Evolutionary conservation across 2,888 invertebrate genomes (phyloP), one percentile per base, ranked within the genome.

Genomic region (Melolontha melolontha): DNA sequence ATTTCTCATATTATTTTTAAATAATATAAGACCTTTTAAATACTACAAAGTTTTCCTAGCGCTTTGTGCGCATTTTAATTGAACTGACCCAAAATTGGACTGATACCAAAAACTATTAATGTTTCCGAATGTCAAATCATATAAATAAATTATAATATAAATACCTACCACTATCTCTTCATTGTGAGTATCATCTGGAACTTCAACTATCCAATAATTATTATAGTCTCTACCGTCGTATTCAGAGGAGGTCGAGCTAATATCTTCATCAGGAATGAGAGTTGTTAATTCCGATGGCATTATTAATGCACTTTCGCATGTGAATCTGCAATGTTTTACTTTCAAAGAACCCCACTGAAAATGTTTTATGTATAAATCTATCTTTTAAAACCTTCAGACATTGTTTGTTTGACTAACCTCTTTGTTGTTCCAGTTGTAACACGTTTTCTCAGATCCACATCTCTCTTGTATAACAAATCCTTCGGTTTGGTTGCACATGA

Each of bases 381-480:
- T 34, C 5, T 27, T n/a, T 27, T 50, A 17, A 17, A 52, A 12
- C 7, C 16, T 42, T 14, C 50, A 64, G 17, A 39, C 40, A 22
- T 22, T 22, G n/a, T 50, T 42, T 62, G 8, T 17, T 29, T 29
- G 73, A 67, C 76, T 65, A 72, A 86, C 86, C 84, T 87, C 86
- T 74, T 86, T 85, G 65, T 86, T 84, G 7, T 86, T 84, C 91
- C 91, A 92, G 57, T 87, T 86, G 77, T 90, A 88, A 78, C 93
- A 93, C 2, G 86, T 87, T 79, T 86, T 86, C 68, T 89, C 88
- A 73, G 87, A 87, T 17, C 87, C 87, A 80, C 92, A 92, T 52
- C 90, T 87, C 79, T 92, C 90, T 81, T 93, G 92, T 79, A 90
- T 87, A 52, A 94, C 87, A 54, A 88, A 86, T 0, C 91, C 92